Evolutionary conservation across 2,888 invertebrate genomes (phyloP), one percentile per base, ranked within the genome.

Genomic region (Andrena hattorfiana): DNA sequence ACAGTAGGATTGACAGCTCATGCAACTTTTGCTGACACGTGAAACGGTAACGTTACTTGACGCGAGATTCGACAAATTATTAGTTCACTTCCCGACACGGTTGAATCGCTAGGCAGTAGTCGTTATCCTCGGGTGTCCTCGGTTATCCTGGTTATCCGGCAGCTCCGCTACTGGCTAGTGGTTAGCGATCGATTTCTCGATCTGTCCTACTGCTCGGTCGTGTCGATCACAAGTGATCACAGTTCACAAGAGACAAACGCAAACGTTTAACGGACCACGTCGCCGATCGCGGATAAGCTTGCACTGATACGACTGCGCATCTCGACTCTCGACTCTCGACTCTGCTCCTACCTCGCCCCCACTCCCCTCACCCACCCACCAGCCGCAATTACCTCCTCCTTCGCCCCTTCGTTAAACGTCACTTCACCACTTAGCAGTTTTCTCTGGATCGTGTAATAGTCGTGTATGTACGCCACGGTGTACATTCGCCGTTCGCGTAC

Each of bases 261-360:
- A 51, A 62, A 32, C 51, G 70, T 54, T 73, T 35, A 51, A 79
- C 80, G 16, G 63, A 71, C 64, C 80, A 80, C 80, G 80, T 80
- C 71, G 80, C 67, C 60, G 54, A 56, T 80, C 71, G 80, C 67
- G 71, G 54, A 56, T 51, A 71, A 80, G 30, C 20, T 66, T 60
- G 54, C 60, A 72, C 67, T 35, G 81, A 81, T 73, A 68, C 81
- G 81, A 63, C 49, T 81, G 72, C 72, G 80, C 81, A 80, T 81
- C 68, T 23, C 73, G 63, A 54, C 23, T 49, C 30, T 23, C 54
- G 20, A 51, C 54, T 54, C 42, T 42, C 42, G 42, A 42, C 42
- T 42, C 42, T 56, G 28, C 80, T 67, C 54, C 66, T 54, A 28
- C 63, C 72, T 51, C 35, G 67, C 23, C 26, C 62, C 62, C 62